These are phyloP conservation scores for Pseudoatta argentina DNA, from an alignment of 1,140 invertebrate species.

Conservation along the genomic window DNA sequence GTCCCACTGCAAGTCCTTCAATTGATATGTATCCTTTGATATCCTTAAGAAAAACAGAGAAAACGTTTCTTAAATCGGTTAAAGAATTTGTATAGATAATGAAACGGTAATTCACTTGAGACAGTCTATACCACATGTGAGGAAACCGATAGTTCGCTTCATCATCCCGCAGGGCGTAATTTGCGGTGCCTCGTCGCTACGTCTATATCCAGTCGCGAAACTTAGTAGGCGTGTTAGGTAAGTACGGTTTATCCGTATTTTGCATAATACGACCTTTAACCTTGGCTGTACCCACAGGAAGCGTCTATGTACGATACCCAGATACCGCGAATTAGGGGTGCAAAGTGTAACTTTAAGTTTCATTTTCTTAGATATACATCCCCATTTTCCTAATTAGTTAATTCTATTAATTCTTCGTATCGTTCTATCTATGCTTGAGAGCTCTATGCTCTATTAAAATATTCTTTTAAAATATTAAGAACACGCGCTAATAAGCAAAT, in stretches of 20 bases:
- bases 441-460: neutral
- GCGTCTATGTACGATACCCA: neutral
- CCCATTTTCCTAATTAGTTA: neutral
- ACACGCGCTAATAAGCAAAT: slow-evolving; percentile 37
- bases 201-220: slow-evolving; percentile 49
- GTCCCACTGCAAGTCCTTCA: too few species aligned
- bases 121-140: neutral
- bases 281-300: slow-evolving; percentile 18
- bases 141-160: slow-evolving; percentile 17
- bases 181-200: slow-evolving; percentile 22
- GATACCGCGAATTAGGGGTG: slow-evolving; percentile 13
- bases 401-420: slow-evolving; percentile 1
- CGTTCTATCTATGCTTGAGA: neutral
- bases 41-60: neutral
- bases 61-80: neutral
- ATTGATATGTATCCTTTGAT: neutral
- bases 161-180: slow-evolving; percentile 41
- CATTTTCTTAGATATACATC: neutral
- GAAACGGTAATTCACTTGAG: neutral
- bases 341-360: slow-evolving; percentile 6
- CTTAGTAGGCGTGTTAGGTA: slow-evolving; percentile 40
- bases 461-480: slow-evolving; percentile 36
- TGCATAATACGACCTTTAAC: slow-evolving; percentile 59
- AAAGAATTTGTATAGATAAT: slow-evolving; percentile 14
- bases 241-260: slow-evolving; percentile 55